A percentile compares a stretch with the other conserved stretches of the same genome.
Evolutionary conservation across 2,888 invertebrate species (phyloP).

Genomic region (Seladonia tumulorum): DNA sequence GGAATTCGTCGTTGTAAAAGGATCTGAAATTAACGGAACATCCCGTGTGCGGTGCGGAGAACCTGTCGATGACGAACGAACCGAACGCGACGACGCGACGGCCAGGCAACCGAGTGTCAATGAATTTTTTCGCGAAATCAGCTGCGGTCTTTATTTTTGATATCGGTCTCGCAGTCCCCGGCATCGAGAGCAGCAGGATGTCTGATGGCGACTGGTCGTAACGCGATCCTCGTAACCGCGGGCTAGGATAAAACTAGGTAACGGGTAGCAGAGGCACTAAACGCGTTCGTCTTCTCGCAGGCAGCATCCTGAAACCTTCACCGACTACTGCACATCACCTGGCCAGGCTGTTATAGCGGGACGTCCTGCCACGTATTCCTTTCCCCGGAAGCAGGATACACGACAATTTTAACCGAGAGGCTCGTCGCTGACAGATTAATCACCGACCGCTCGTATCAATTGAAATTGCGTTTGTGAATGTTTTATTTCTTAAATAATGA

Average conservation of each 20-base stretch:
- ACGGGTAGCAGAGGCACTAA: slow-evolving; percentile 77
- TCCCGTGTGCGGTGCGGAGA: slow-evolving; percentile 4
- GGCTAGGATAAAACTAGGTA: slow-evolving; percentile 78
- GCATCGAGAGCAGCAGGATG: slow-evolving; percentile 69
- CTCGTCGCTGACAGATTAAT: neutral
- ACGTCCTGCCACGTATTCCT: slow-evolving; percentile 12
- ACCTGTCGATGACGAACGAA: slow-evolving; percentile 30
- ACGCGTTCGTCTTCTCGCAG: slow-evolving; percentile 64
- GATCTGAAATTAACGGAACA: neutral
- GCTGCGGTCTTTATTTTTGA: slow-evolving; percentile 56
- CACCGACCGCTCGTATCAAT: neutral
- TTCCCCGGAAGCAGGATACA: neutral
- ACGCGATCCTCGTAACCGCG: slow-evolving; percentile 78
- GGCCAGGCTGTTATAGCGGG: slow-evolving; percentile 55
- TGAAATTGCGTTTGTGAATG: neutral
- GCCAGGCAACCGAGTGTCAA: slow-evolving; percentile 17
- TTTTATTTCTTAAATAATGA: too few relatives aligned
- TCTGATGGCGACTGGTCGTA: slow-evolving; percentile 74
- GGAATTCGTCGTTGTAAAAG: neutral
- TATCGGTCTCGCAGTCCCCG: neutral
- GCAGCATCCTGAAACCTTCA: slow-evolving; percentile 67
- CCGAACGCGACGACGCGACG: neutral
- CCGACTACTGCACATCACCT: slow-evolving; percentile 56
- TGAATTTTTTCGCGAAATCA: slow-evolving; percentile 46
- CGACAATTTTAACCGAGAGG: too few relatives aligned